Conservation (phyloP, 1,140 invertebrate genomes). For the Mercenaria mercenaria region DNA sequence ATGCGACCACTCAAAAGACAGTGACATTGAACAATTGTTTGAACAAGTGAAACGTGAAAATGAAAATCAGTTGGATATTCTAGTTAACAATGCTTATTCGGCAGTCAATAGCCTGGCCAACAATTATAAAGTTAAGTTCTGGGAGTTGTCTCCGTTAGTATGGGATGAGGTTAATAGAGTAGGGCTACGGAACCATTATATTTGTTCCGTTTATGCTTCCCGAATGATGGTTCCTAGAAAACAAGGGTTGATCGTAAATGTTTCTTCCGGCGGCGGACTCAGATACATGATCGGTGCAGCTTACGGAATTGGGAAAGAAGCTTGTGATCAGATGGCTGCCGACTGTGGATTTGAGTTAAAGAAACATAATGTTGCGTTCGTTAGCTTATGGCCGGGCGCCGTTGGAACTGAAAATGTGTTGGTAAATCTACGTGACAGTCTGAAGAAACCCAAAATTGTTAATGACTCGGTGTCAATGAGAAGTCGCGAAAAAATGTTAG, state of each 20-base stretch:
- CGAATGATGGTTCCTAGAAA: constrained; percentile 85
- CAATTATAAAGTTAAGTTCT: constrained; percentile 83
- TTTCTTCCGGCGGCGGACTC: constrained; percentile 86
- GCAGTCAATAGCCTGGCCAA: constrained; percentile 86
- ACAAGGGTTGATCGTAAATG: constrained; percentile 86
- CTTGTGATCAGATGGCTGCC: constrained; percentile 85
- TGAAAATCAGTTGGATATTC: constrained; percentile 86
- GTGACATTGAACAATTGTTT: constrained; percentile 85
- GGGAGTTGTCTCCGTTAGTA: constrained; percentile 80
- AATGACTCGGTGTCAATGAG: background rate
- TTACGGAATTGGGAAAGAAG: constrained; percentile 86
- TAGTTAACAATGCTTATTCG: constrained; percentile 87
- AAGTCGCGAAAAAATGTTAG: background rate
- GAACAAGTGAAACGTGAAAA: constrained; percentile 85
- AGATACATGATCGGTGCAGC: constrained; percentile 85
- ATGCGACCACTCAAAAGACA: constrained; percentile 86
- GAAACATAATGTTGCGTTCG: constrained; percentile 84
- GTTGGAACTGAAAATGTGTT: constrained; percentile 85
- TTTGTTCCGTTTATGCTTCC: constrained; percentile 86
- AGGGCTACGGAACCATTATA: constrained; percentile 86
- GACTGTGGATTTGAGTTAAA: constrained; percentile 86
- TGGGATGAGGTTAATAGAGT: constrained; percentile 87
- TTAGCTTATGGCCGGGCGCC: constrained; percentile 86
- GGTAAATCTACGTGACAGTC: background rate
- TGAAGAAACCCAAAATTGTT: background rate